Evolutionary conservation across 2,113 vertebrate genomes (phyloP), one percentile per base, ranked within the genome.

Genomic region (Nematolebias whitei): DNA sequence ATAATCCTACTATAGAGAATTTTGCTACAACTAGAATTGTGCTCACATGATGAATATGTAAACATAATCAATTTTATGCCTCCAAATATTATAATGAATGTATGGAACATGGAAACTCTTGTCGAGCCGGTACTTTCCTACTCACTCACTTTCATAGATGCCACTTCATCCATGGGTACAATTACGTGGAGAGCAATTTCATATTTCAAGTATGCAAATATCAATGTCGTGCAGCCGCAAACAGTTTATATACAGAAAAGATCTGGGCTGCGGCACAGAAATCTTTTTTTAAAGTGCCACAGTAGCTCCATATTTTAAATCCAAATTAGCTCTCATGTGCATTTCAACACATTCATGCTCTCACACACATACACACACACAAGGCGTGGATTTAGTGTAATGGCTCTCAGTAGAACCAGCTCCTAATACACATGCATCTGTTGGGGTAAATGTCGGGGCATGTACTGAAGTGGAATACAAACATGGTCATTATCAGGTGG

Each of bases 131-230:
- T 73, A 71, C 76, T 76, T 84, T 68, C 68, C 71, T 74, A 79
- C 68, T 77, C 69, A 58, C 63, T 81, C n/a, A 6, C 59, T 63
- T 64, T 76, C 74, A 55, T 67, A 60, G 75, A 82, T 35, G 65
- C 76, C 78, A 83, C 69, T 87, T 83, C 61, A 45, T 80, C 73
- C 67, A 68, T 1, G 56, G 62, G 58, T 77, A 62, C 76, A 90
- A 90, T 91, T 91, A 90, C 48, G 72, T 74, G 76, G 71, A 90
- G 75, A 89, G 88, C 83, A 64, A 76, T 88, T 85, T 86, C 82
- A 83, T 79, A 74, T 85, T 83, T 90, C 84, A 89, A 83, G 80
- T 80, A 87, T 88, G 87, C 85, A 91, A 86, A 90, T 85, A 84
- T 83, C 63, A 41, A 77, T 45, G 71, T 59, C n/a, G 56, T 70